A percentile compares a stretch with the other conserved stretches of the same genome.
These are phyloP conservation scores for Scaptomyza tumidula DNA, from an alignment of 2,888 invertebrate species.

Conservation along the genomic window DNA sequence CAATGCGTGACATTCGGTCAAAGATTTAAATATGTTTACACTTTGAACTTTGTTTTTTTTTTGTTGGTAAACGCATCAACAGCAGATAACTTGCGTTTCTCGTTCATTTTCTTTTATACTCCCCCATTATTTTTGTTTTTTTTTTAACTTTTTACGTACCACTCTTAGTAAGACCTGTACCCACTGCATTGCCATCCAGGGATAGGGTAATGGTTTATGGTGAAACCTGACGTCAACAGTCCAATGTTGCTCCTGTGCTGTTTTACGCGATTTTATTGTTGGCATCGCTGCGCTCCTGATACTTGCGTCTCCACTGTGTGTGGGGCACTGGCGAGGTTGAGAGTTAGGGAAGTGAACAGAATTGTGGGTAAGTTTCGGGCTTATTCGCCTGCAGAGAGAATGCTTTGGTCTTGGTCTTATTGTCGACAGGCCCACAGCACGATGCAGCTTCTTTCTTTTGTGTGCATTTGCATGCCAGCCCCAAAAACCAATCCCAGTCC, in stretches of 20 bases:
- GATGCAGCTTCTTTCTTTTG: conserved; percentile 56
- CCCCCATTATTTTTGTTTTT: neutral
- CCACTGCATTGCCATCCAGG: neutral
- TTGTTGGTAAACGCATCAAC: neutral
- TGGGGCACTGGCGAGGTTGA: neutral
- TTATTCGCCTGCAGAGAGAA: conserved; percentile 16
- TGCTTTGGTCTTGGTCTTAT: conserved; percentile 51
- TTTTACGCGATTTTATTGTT: conserved; percentile 10
- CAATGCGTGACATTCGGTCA: neutral
- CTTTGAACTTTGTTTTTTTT: neutral
- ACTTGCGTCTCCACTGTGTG: conserved; percentile 17
- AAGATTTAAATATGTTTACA: neutral
- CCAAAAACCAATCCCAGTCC: neutral
- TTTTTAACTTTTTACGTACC: neutral
- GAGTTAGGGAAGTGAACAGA: conserved; percentile 4
- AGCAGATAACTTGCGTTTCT: conserved; percentile 5
- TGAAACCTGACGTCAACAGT: conserved; percentile 10
- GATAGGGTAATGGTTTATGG: neutral
- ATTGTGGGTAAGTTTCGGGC: neutral
- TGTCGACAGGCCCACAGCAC: conserved; percentile 22
- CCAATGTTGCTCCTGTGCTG: conserved; percentile 4
- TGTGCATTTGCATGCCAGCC: conserved; percentile 27
- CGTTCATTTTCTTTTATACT: conserved; percentile 22
- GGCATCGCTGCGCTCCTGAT: conserved; percentile 43
- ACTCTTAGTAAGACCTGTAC: neutral